These are phyloP conservation scores for Gymnobelideus leadbeateri DNA, from an alignment of 2,113 vertebrate species.

Conservation along the genomic window DNA sequence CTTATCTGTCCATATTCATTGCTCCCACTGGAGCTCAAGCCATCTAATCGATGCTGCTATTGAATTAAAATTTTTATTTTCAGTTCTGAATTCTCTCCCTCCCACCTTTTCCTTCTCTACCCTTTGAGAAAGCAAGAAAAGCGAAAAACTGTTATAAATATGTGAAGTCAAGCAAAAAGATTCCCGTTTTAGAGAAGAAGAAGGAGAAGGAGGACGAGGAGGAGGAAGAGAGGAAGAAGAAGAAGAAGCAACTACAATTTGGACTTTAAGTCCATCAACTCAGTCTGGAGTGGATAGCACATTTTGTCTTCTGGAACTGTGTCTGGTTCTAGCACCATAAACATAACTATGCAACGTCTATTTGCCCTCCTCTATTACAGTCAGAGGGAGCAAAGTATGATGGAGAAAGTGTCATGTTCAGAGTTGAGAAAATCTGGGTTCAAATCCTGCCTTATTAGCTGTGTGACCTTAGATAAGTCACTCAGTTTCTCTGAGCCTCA, in stretches of 20 bases:
- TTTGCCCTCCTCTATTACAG: neutral
- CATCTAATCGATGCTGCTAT: neutral
- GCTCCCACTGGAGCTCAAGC: neutral
- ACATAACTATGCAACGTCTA: neutral
- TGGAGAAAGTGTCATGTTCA: neutral
- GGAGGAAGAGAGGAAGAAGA: no score
- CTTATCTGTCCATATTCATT: neutral
- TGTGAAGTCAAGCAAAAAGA: neutral
- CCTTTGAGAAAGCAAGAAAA: neutral
- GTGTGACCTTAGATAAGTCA: neutral
- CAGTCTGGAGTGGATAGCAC: neutral
- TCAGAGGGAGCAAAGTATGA: neutral
- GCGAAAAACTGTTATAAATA: neutral
- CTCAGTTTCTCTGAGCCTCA: neutral
- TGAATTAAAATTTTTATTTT: neutral
- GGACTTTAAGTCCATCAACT: neutral
- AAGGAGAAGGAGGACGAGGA: neutral
- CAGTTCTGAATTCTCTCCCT: neutral
- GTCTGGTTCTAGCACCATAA: no score
- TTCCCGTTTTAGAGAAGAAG: neutral
- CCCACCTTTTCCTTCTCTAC: neutral
- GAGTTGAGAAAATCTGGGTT: neutral
- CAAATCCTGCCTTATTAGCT: neutral
- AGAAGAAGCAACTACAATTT: neutral
- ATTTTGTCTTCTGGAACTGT: no score